Conservation (phyloP, 2,113 vertebrate species). For the Myrmecobius fasciatus region DNA sequence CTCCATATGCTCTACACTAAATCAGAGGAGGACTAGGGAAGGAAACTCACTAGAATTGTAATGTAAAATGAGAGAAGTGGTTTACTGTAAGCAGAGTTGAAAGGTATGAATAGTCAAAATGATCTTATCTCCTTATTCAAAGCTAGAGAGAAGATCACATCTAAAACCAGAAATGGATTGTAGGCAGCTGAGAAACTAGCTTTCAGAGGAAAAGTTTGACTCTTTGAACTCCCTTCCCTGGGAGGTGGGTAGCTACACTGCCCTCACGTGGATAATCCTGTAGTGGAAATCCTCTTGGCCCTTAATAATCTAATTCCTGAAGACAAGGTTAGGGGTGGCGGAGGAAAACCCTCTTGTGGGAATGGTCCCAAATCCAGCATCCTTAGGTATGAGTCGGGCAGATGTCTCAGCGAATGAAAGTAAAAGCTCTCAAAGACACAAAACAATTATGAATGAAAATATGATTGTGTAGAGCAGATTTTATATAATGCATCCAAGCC, state of each 20-base stretch:
- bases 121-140: slow-evolving; percentile 68
- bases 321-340: background rate
- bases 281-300: background rate
- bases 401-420: slow-evolving; percentile 52
- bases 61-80: slow-evolving; percentile 53
- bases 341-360: background rate
- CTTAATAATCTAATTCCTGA: background rate
- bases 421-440: slow-evolving; percentile 55
- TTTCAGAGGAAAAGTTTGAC: slow-evolving; percentile 51
- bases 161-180: slow-evolving; percentile 66
- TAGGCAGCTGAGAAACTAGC: background rate
- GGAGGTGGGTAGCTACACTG: slow-evolving; percentile 65
- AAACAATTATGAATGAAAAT: slow-evolving; percentile 72
- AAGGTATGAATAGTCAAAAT: slow-evolving; percentile 71
- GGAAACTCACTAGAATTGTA: slow-evolving; percentile 43
- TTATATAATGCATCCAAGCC: slow-evolving; percentile 60
- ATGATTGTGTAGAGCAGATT: slow-evolving; percentile 66
- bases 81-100: slow-evolving; percentile 50
- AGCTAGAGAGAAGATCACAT: slow-evolving; percentile 50
- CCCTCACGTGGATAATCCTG: slow-evolving; percentile 74
- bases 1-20: slow-evolving; percentile 22
- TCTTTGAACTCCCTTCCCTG: slow-evolving; percentile 35
- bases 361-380: slow-evolving; percentile 3
- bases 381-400: slow-evolving; percentile 12
- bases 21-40: slow-evolving; percentile 51